phyloP scores from a whole-genome alignment of 2,113 vertebrate species.

The Scatophagus argus region DNA sequence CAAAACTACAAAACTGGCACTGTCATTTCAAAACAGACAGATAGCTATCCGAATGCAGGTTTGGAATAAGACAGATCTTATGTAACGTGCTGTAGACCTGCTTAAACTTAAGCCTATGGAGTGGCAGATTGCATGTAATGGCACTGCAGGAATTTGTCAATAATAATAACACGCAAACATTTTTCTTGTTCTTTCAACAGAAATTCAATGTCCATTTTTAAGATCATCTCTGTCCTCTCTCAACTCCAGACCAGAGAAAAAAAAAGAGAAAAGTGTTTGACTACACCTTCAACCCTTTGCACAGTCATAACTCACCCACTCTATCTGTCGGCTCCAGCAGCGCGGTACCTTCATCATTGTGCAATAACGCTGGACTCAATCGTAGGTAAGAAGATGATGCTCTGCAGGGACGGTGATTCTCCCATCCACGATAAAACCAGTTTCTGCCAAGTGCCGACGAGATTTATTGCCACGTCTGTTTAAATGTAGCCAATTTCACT shows the following conservation, averaged over 20 bases:
- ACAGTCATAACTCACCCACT: conserved; percentile 66
- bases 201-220: background rate
- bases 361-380: conserved; percentile 73
- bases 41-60: background rate
- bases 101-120: background rate
- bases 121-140: conserved; percentile 9
- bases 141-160: conserved; percentile 9
- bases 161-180: no score
- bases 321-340: conserved; percentile 54
- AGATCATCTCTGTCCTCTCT: conserved; percentile 5
- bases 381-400: conserved; percentile 71
- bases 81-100: conserved; percentile 13
- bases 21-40: conserved; percentile 10
- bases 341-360: conserved; percentile 65
- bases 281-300: conserved; percentile 78
- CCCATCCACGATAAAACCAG: conserved; percentile 66
- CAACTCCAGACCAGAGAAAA: conserved; percentile 14
- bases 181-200: background rate
- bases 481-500: conserved; percentile 85
- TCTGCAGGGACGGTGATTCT: conserved; percentile 71
- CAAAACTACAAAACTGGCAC: background rate
- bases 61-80: conserved; percentile 14
- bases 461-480: conserved; percentile 82
- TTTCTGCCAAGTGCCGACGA: conserved; percentile 58
- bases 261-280: conserved; percentile 48